Evolutionary conservation across 1,140 invertebrate species (phyloP), one percentile per base, ranked within the genome.

Genomic region (Pinna nobilis): DNA sequence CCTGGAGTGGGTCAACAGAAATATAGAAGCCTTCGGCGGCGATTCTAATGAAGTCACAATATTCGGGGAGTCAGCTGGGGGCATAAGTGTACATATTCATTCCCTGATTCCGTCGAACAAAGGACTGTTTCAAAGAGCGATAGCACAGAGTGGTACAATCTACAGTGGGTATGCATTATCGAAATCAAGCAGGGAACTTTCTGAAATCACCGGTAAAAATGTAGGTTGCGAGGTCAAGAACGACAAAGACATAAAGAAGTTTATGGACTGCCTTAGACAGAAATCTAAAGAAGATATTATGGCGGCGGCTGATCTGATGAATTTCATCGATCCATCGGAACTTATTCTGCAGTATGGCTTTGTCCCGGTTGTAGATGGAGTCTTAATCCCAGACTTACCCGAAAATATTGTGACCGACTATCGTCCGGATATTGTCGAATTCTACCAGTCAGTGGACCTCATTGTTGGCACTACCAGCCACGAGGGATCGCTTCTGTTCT

Each of bases 1-100:
- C 1, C 93, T 98, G 70, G 92, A 94, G 73, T 98, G 96, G 96
- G 68, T 85, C 25, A 73, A 81, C 25, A 60, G 77, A 47, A 84
- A 87, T 70, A 82, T 86, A 39, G 71, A 50, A 47, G 67, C 41
- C 28, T 87, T 86, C 67, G 81, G 80, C 9, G 86, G 84, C 11
- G 67, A 86, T 44, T 55, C 68, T 20, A 35, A 75, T 44, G 51
- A 64, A 4, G 63, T 87, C 9, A 84, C 82, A 7, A 64, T 86
- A n/a, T 78, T 80, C 59, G 85, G 85, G 11, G 76, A 81, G 72
- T 77, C 76, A 1, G 84, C 84, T 20, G 84, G 84, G 13, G 69
- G 57, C 1, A 47, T 64, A 2, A 55, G 50, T 41, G 76, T 76
- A 1, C 44, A 32, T 1, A 4, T 67, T 13, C 70, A 73, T 23